Evolutionary conservation across 2,797 vertebrate genomes (phyloP).

Genomic region (Craterocephalus amniculus): DNA sequence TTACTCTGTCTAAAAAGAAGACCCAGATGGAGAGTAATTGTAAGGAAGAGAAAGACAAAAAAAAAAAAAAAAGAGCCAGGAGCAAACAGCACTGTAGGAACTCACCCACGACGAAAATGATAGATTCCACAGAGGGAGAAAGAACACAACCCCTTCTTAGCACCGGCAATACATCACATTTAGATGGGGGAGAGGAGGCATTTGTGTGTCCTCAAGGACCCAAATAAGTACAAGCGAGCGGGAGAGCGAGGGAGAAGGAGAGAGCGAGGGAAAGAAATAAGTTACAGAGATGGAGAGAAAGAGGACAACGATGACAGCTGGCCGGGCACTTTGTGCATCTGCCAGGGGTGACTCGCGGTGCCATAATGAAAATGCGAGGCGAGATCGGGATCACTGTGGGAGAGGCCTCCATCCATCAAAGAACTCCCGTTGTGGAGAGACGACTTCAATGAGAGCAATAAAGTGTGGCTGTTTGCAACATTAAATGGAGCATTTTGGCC

Average conservation of each 20-base stretch:
- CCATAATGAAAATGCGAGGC: slow-evolving; percentile 80
- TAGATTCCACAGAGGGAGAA: slow-evolving; percentile 55
- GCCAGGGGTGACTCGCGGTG: slow-evolving; percentile 65
- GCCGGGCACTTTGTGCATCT: slow-evolving; percentile 74
- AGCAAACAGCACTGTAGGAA: slow-evolving; percentile 27
- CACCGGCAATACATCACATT: slow-evolving; percentile 70
- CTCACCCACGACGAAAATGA: slow-evolving; percentile 44
- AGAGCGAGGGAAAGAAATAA: slow-evolving; percentile 46
- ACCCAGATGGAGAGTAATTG: slow-evolving; percentile 31
- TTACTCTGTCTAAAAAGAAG: slow-evolving; percentile 9
- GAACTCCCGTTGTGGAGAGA: slow-evolving; percentile 60
- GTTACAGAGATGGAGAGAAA: slow-evolving; percentile 59
- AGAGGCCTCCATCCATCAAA: slow-evolving; percentile 81
- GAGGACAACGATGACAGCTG: slow-evolving; percentile 75
- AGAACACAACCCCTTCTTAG: slow-evolving; percentile 51
- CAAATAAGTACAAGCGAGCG: slow-evolving; percentile 46
- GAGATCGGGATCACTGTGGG: slow-evolving; percentile 74
- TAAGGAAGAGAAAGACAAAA: slow-evolving; percentile 1
- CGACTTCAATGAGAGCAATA: slow-evolving; percentile 58
- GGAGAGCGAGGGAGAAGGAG: slow-evolving; percentile 25
- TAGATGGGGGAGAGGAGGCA: slow-evolving; percentile 51
- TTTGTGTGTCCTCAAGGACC: slow-evolving; percentile 62
- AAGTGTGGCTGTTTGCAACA: slow-evolving; percentile 61
- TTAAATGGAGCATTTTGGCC: slow-evolving; percentile 42
- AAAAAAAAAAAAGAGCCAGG: slow-evolving; percentile 26